Conservation (phyloP, 2,888 invertebrate species). For the Eremobia ochroleuca region DNA sequence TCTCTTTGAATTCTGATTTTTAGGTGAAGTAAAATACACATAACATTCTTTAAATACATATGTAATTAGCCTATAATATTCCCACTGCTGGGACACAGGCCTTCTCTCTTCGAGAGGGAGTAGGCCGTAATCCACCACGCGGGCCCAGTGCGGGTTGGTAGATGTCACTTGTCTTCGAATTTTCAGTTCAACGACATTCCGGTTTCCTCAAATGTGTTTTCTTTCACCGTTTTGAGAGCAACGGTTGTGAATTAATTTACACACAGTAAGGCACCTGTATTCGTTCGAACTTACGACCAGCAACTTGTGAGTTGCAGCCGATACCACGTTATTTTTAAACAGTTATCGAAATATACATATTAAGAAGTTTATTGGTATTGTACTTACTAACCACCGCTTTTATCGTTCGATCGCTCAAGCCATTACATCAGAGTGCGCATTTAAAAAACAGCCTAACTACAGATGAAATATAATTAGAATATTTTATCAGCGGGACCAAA, state of each 20-base stretch:
- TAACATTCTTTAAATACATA: neutral
- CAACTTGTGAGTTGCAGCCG: too few relatives aligned
- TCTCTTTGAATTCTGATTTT: neutral
- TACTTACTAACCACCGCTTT: neutral
- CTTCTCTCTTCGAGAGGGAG: too few relatives aligned
- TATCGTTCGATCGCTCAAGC: constrained; percentile 23
- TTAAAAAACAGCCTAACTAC: constrained; percentile 29
- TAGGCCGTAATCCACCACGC: too few relatives aligned
- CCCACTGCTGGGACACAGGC: too few relatives aligned
- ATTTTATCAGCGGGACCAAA: constrained; percentile 46
- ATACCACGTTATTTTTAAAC: neutral
- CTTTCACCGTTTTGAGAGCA: too few relatives aligned
- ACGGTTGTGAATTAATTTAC: too few relatives aligned
- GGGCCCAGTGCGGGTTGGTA: too few relatives aligned
- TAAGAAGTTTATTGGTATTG: neutral
- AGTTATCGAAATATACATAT: neutral
- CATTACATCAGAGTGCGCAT: constrained; percentile 11
- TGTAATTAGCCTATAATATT: too few relatives aligned
- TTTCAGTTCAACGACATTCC: too few relatives aligned
- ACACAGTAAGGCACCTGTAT: neutral
- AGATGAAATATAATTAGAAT: constrained; percentile 59
- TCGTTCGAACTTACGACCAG: too few relatives aligned
- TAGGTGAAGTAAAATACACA: neutral
- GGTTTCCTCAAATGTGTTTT: too few relatives aligned
- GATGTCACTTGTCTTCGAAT: too few relatives aligned